Base-by-base conservation (phyloP, 2,888 invertebrate genomes). In the Theodoxus fluviatilis region DNA sequence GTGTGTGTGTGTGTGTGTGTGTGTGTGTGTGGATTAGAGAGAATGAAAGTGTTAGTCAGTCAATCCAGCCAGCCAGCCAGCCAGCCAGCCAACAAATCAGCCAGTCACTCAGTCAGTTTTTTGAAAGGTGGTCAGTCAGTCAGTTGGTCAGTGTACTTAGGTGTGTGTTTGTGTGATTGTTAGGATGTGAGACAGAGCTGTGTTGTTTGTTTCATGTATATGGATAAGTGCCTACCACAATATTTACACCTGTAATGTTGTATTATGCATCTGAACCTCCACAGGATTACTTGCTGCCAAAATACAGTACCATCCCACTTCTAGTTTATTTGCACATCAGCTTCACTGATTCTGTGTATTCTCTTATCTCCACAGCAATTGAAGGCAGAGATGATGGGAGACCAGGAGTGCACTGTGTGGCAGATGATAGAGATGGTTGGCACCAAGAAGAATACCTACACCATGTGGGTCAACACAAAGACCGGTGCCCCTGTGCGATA, bases 381-480 rank as follows among this genome's bases (percentile, higher is more conserved):
- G 25, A 77, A 76, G 1, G 55, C 69, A 22, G 76, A 79, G 35
- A 90, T 91, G 0, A 90, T 94, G 79, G 88, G 91, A 78, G 94
- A 94, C 37, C 87, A 91, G 0, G 88, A 89, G 2, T 93, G 94
- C 68, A 91, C 94, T 75, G 86, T 40, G 33, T 97, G 95, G 93
- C 91, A 91, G 65, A 88, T 92, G 81, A 90, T 91, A 18, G 89
- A 91, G 75, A 90, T 89, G 0, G 88, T 92, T 57, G 95, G 93
- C 0, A 91, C 93, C 72, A 96, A 96, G 88, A 89, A 91, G 52
- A 96, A 94, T 88, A 93, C 93, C 73, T 97, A 96, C 84, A 93
- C 93, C 0, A 91, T 96, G 89, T 96, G 95, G 94, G 90, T 96
- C 25, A 71, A 74, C 40, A 55, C 74, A 28, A 33, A 9, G 35